Evolutionary conservation across 2,888 invertebrate species (phyloP).

Genomic region (Macroteleia sp.): DNA sequence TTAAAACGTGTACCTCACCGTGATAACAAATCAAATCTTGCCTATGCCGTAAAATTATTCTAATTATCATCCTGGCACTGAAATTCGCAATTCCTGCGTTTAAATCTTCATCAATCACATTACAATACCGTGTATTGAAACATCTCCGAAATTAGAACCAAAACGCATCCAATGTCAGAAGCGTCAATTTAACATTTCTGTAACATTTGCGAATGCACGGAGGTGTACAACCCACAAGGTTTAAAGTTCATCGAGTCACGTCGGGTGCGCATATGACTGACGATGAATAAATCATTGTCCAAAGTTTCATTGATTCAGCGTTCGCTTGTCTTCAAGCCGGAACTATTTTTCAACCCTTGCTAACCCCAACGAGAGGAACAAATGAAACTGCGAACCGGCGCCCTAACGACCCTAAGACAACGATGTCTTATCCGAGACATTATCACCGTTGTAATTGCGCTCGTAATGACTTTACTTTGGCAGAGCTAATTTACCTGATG

Average conservation of each 20-base stretch:
- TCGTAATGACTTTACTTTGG: constrained; percentile 1
- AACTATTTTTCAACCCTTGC: too few relatives aligned
- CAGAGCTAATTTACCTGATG: constrained; percentile 16
- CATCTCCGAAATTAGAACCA: neutral
- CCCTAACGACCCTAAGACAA: neutral
- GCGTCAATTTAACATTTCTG: constrained; percentile 30
- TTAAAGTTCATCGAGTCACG: constrained; percentile 12
- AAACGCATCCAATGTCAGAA: constrained; percentile 19
- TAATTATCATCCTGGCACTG: neutral
- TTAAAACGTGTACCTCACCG: too few relatives aligned
- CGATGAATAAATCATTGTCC: neutral
- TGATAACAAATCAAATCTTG: too few relatives aligned
- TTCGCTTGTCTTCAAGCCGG: too few relatives aligned
- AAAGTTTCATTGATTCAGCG: too few relatives aligned
- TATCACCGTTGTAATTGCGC: neutral
- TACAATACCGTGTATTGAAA: neutral
- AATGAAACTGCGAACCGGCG: too few relatives aligned
- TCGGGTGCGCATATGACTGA: neutral
- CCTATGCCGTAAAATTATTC: neutral
- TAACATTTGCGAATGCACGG: constrained; percentile 23
- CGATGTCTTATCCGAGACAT: neutral
- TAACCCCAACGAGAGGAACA: too few relatives aligned
- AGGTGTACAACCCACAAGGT: constrained; percentile 13
- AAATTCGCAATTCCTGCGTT: neutral
- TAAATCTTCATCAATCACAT: neutral